A percentile compares a stretch with the other conserved stretches of the same genome.
Conservation (phyloP, 1,140 invertebrate species). For the Orchestia grillus region DNA sequence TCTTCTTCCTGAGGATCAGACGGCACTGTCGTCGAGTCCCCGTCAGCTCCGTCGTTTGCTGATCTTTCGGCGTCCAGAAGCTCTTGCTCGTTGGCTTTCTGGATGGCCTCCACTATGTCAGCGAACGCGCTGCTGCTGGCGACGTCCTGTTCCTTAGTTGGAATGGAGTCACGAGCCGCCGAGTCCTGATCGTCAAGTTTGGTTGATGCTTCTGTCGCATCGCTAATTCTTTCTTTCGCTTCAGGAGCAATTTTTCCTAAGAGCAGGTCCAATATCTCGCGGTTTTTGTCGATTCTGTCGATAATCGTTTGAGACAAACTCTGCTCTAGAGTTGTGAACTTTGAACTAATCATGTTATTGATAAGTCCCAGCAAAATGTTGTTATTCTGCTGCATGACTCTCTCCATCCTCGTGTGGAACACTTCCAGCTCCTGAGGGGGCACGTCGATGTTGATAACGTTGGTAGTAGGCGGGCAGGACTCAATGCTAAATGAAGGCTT, state of each 20-base stretch:
- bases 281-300: background rate
- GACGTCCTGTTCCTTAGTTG: background rate
- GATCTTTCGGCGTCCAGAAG: background rate
- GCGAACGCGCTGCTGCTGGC: background rate
- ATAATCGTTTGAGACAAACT: background rate
- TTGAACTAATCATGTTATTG: conserved; percentile 42
- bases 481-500: background rate
- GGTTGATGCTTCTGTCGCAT: background rate
- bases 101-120: conserved; percentile 12
- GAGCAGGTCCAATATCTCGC: background rate
- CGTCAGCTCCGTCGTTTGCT: background rate
- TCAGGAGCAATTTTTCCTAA: background rate
- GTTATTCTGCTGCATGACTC: conserved; percentile 39
- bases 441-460: conserved; percentile 46
- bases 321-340: background rate
- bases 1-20: background rate
- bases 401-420: conserved; percentile 18
- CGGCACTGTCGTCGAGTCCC: background rate
- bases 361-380: conserved; percentile 28
- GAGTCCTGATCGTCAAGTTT: background rate
- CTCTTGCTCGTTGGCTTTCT: background rate
- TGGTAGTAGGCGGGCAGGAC: conserved; percentile 27
- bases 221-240: background rate
- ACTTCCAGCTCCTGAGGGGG: conserved; percentile 42
- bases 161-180: background rate